These are phyloP conservation scores for Panthera leo DNA, from an alignment of 2,113 vertebrate genomes.

Conservation along the genomic window DNA sequence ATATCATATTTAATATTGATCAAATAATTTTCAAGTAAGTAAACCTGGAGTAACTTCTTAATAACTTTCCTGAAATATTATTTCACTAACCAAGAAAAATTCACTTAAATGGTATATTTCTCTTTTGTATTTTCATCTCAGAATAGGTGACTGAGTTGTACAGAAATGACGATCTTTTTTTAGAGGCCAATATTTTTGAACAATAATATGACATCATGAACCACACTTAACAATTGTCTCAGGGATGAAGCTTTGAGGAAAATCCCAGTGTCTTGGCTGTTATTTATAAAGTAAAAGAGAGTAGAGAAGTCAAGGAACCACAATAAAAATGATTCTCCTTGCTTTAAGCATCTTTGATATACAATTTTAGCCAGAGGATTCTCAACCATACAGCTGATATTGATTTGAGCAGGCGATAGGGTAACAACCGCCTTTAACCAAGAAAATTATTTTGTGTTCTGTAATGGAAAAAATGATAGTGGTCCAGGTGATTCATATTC, in stretches of 20 bases:
- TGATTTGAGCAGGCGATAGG: neutral
- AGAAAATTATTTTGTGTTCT: slow-evolving; percentile 13
- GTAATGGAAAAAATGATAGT: neutral
- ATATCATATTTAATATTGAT: neutral
- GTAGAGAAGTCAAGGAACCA: neutral
- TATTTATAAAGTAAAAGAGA: neutral
- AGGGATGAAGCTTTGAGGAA: neutral
- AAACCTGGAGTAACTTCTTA: neutral
- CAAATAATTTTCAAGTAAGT: neutral
- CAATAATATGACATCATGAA: neutral
- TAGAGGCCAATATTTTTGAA: neutral
- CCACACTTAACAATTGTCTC: neutral
- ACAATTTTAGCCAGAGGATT: neutral
- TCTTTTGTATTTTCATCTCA: neutral
- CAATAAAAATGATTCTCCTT: neutral
- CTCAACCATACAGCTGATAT: neutral
- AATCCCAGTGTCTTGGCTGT: neutral
- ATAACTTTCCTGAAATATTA: neutral
- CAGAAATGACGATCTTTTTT: neutral
- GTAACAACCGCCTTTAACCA: neutral
- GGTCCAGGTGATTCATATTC: neutral
- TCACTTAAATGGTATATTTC: neutral
- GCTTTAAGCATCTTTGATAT: neutral
- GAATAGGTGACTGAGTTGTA: neutral
- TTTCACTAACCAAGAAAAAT: neutral